Percentiles rank a stretch among this genome's conserved stretches.
Evolutionary conservation across 1,140 invertebrate genomes (phyloP).

Genomic region (Drosophila gunungcola): DNA sequence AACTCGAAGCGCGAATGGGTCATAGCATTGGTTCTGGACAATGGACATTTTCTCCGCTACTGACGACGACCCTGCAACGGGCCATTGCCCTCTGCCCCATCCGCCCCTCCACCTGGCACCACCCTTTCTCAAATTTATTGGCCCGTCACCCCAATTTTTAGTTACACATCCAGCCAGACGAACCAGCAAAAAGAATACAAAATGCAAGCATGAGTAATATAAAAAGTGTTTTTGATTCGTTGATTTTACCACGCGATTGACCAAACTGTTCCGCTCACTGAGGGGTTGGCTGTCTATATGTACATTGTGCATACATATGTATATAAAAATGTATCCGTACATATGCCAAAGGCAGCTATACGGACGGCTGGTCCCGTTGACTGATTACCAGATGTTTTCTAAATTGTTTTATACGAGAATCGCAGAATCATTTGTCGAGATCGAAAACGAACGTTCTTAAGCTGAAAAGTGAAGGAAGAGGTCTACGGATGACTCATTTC

Average conservation of each 20-base stretch:
- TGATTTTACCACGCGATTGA: conserved; percentile 58
- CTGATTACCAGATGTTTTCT: conserved; percentile 75
- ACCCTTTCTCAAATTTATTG: conserved; percentile 63
- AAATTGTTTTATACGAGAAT: conserved; percentile 48
- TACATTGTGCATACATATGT: conserved; percentile 15
- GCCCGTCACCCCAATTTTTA: conserved; percentile 69
- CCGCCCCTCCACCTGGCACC: background rate
- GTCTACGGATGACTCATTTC: conserved; percentile 8
- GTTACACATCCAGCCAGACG: conserved; percentile 47
- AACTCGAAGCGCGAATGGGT: conserved; percentile 43
- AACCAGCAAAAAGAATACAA: conserved; percentile 19
- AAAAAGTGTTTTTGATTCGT: conserved; percentile 50
- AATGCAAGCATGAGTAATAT: conserved; percentile 51
- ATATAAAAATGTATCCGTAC: conserved; percentile 19
- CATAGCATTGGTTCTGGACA: conserved; percentile 37
- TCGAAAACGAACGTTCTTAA: conserved; percentile 13
- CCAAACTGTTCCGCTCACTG: conserved; percentile 24
- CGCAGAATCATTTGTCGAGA: conserved; percentile 29
- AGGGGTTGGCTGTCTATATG: conserved; percentile 36
- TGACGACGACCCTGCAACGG: conserved; percentile 56
- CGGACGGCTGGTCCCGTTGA: conserved; percentile 35
- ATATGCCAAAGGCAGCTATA: conserved; percentile 8
- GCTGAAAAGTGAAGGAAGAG: background rate
- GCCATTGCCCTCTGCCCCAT: conserved; percentile 63
- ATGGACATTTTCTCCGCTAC: conserved; percentile 17